Percentiles rank a stretch among this genome's conserved stretches.
Conservation (phyloP, 2,888 invertebrate genomes). For the Allygus modestus region DNA sequence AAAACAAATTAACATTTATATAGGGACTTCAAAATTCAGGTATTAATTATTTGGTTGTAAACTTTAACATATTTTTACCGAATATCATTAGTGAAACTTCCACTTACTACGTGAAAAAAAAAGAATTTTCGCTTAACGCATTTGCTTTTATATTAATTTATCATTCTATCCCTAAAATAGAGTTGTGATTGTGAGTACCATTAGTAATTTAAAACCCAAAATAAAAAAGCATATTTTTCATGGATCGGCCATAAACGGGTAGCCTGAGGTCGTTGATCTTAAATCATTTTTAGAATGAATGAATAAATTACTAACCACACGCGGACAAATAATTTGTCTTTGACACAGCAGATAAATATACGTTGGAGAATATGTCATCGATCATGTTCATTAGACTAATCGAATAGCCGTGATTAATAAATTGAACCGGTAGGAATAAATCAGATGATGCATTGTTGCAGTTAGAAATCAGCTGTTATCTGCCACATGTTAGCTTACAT, state of each 20-base stretch:
- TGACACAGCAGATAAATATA: constrained; percentile 20
- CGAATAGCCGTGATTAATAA: constrained; percentile 1
- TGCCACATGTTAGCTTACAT: constrained; percentile 2
- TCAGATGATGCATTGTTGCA: constrained; percentile 24
- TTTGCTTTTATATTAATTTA: no score
- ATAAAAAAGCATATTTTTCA: no score
- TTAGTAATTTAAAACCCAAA: no score
- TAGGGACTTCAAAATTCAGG: no score
- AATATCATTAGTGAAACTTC: no score
- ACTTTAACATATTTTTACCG: no score
- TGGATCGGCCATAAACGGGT: not conserved
- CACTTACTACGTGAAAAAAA: no score
- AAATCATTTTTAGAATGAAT: not conserved
- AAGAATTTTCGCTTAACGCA: no score
- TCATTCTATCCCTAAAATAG: no score
- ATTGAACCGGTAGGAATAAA: not conserved
- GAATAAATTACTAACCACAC: not conserved
- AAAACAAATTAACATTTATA: no score
- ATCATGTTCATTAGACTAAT: constrained; percentile 43
- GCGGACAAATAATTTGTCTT: constrained; percentile 1
- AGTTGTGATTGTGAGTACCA: no score
- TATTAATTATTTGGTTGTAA: no score
- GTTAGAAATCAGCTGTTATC: constrained; percentile 23
- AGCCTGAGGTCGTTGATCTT: not conserved
- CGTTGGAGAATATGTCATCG: constrained; percentile 22